Base-by-base conservation (phyloP, 2,113 vertebrate species). In the Athene cunicularia region DNA sequence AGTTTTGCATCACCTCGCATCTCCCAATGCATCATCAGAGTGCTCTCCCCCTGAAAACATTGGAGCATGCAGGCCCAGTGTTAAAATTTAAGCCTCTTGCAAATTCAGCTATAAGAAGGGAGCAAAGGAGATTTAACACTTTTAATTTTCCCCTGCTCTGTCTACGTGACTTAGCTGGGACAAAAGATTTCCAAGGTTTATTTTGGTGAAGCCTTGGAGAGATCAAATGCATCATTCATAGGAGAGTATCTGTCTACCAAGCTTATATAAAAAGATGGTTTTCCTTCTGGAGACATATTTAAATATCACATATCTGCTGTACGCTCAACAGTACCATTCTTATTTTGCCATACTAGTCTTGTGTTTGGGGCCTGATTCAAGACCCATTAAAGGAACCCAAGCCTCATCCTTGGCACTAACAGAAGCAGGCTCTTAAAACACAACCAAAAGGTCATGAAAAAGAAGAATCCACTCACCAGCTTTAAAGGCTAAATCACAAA, bases 1-100 rank as follows among this genome's bases (percentile, higher is more conserved):
- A 4, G n/a, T 52, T 45, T 24, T 18, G 45, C n/a, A 30, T 45
- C 63, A 21, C 41, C 14, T 43, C 41, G 1, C 22, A n/a, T 9
- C 67, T 37, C 0, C 43, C 43, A 0, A 12, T 21, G 33, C 22
- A 11, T 6, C 9, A 7, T 24, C 83, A 80, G 22, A 63, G 43
- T 1, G 0, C 12, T 14, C 21, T 50, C 30, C 11, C 28, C 11
- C 6, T 2, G 1, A 24, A 28, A 13, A 33, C 14, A 12, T 11
- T 7, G 20, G 28, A 53, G 37, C 2, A 0, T 6, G 14, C 66
- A 80, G 30, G 14, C 8, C 16, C 63, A 6, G 4, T 1, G 19
- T 7, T 59, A 39, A 35, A 94, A 83, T 47, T 21, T 19, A 60
- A 63, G 7, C 9, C 45, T 60, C 64, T 24, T 71, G 26, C 58